A percentile compares a stretch with the other conserved stretches of the same genome.
phyloP scores from a whole-genome alignment of 2,888 invertebrate species.

The Ernsta delagoae region DNA sequence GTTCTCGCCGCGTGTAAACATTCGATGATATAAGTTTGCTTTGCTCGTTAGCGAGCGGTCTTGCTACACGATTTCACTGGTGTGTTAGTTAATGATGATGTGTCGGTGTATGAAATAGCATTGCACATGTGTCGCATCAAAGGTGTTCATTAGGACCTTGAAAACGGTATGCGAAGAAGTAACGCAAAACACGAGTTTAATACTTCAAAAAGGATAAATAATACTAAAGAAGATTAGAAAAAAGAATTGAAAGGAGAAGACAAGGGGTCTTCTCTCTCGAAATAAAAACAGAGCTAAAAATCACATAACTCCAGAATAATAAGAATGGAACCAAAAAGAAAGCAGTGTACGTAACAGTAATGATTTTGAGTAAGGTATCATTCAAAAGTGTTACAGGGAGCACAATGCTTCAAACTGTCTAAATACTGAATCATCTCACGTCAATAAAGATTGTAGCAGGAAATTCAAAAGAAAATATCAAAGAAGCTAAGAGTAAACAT shows the following conservation, averaged over 20 bases:
- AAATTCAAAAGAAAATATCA: constrained; percentile 23
- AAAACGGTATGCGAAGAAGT: not conserved
- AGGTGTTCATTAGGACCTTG: not conserved
- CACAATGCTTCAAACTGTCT: not conserved
- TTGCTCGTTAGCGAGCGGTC: constrained; percentile 54
- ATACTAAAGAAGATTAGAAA: too few species aligned
- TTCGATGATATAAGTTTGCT: constrained; percentile 64
- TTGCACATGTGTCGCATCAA: not conserved
- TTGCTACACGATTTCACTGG: constrained; percentile 32
- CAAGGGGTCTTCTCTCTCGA: too few species aligned
- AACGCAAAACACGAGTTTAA: too few species aligned
- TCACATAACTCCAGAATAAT: not conserved
- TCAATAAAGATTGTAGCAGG: constrained; percentile 23
- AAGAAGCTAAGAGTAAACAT: constrained; percentile 13
- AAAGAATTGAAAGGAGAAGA: too few species aligned
- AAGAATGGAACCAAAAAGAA: not conserved
- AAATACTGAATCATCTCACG: constrained; percentile 20
- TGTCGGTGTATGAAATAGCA: not conserved
- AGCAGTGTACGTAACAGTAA: not conserved
- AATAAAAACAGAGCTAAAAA: not conserved
- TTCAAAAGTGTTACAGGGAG: constrained; percentile 1
- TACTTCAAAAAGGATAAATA: too few species aligned
- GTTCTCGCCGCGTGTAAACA: constrained; percentile 72
- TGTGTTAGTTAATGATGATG: constrained; percentile 6
- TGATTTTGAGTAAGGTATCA: not conserved